Conservation (phyloP, 2,888 invertebrate species). For the Drosophila kambysellisi region DNA sequence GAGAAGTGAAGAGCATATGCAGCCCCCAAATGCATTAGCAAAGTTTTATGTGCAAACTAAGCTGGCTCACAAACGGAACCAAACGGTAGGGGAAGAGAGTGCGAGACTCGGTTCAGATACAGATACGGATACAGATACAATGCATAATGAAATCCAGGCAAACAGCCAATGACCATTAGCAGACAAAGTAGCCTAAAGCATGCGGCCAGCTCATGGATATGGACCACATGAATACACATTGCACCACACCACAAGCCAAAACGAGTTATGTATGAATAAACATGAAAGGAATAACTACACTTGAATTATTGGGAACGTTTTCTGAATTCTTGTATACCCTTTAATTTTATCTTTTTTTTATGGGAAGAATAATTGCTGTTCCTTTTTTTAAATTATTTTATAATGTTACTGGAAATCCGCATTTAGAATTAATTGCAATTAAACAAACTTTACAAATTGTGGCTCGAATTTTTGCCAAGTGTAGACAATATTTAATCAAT, state of each 20-base stretch:
- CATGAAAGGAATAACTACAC: slow-evolving; percentile 44
- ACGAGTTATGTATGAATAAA: slow-evolving; percentile 78
- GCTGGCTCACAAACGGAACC: slow-evolving; percentile 34
- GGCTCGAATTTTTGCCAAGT: background rate
- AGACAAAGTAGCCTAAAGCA: slow-evolving; percentile 65
- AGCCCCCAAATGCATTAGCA: slow-evolving; percentile 61
- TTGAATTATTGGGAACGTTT: background rate
- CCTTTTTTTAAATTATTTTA: too few relatives aligned
- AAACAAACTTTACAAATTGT: background rate
- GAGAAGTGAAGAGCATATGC: background rate
- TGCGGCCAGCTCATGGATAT: slow-evolving; percentile 43
- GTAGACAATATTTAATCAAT: background rate
- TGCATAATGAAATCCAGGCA: slow-evolving; percentile 72
- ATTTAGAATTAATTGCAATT: background rate
- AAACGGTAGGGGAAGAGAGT: background rate
- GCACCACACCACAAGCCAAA: slow-evolving; percentile 49
- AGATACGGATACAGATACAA: slow-evolving; percentile 45
- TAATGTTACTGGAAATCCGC: too few relatives aligned
- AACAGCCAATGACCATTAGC: slow-evolving; percentile 76
- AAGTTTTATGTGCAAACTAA: slow-evolving; percentile 68
- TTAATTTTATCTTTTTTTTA: background rate
- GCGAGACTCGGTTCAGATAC: slow-evolving; percentile 20
- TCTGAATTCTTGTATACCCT: slow-evolving; percentile 20
- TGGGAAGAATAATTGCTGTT: background rate
- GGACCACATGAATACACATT: slow-evolving; percentile 36